Base-by-base conservation (phyloP, 2,797 vertebrate genomes). In the Hypotaenidia okinawae region DNA sequence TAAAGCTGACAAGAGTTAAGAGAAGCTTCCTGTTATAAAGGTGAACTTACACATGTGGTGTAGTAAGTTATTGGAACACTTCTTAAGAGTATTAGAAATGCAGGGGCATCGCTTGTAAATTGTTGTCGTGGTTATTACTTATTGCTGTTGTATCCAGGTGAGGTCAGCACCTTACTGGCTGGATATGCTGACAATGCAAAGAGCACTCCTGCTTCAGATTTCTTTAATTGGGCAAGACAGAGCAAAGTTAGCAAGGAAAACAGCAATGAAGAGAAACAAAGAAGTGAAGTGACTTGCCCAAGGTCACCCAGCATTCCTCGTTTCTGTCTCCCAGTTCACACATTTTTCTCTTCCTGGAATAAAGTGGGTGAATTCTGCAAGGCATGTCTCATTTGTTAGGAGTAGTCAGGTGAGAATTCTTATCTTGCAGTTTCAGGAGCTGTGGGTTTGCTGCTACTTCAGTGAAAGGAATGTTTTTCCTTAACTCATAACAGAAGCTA, bases 401-500 rank as follows among this genome's bases (percentile, higher is more conserved):
- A 87, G 73, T 23, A 90, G 76, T 93, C 86, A 89, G 95, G 89
- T 67, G 94, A 93, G 94, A 95, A 93, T 92, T 87, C 76, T 93
- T 91, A 92, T 87, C 94, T 92, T 70, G 77, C 67, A 15, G 33
- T 41, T 96, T 90, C 95, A 94, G 93, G 66, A 95, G 91, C 90
- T 90, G 76, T 61, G 76, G 55, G 35, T 79, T 12, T 37, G 70
- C 72, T 87, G 91, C 57, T 89, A 25, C 87, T 87, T 70, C 61
- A 77, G 43, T 35, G 91, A 63, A 57, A 70, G 41, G 45, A 84
- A 51, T 52, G 4, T 89, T 90, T 45, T 91, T 89, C 86, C 58
- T 89, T 89, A 80, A 54, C 52, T 54, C 13, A 1, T 8, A 93
- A 18, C 35, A 89, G 51, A 70, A 57, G 62, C 63, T 66, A 30